A percentile compares a stretch with the other conserved stretches of the same genome.
These are phyloP conservation scores for Montipora cactus DNA, from an alignment of 64 coral and sea anemone species.

Conservation along the genomic window DNA sequence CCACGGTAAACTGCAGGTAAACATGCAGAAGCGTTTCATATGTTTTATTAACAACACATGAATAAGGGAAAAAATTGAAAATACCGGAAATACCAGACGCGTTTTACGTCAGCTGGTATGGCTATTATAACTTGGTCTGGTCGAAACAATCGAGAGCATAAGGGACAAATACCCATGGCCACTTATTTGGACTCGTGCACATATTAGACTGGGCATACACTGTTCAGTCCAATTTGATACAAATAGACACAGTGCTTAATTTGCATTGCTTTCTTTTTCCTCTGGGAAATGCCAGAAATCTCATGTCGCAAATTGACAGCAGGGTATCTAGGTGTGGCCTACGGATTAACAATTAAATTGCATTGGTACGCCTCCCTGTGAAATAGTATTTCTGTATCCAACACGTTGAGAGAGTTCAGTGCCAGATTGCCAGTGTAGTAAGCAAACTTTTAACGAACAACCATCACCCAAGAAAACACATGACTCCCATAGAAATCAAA, in stretches of 20 bases:
- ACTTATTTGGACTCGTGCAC: too few species aligned
- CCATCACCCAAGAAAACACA: background rate
- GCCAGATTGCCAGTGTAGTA: background rate
- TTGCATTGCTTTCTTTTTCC: background rate
- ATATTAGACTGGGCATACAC: too few species aligned
- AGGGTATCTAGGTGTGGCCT: background rate
- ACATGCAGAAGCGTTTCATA: background rate
- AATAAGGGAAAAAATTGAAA: background rate
- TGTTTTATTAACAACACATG: background rate
- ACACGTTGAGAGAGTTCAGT: background rate
- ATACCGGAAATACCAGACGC: background rate
- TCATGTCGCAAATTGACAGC: background rate
- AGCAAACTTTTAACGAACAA: background rate
- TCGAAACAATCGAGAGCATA: too few species aligned
- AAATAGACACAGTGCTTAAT: background rate
- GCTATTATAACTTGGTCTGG: too few species aligned
- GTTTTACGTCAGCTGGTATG: too few species aligned
- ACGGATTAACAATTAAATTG: background rate
- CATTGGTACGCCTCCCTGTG: background rate
- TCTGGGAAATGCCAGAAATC: background rate
- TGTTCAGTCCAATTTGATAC: conserved; percentile 5
- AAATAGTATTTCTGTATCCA: background rate
- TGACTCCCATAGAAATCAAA: conserved; percentile 19
- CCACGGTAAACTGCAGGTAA: background rate
- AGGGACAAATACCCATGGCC: too few species aligned